Base-by-base conservation (phyloP, 64 coral and sea anemone genomes). In the Actinia equina region DNA sequence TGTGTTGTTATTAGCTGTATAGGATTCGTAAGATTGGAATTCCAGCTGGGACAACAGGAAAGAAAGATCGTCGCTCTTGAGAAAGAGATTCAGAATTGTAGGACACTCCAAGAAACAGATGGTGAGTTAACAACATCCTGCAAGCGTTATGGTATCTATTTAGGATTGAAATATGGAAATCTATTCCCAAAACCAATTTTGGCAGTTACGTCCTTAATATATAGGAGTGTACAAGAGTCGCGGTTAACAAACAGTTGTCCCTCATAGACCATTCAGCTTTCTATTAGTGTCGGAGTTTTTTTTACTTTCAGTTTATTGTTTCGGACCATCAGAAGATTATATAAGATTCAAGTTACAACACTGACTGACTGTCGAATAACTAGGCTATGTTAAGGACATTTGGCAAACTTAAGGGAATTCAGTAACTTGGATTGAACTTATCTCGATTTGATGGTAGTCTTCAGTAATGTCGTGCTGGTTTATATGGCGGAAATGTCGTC, bases 21-120 rank as follows among this genome's bases (percentile, higher is more conserved):
- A 18, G 59, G 79, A 52, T 65, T 89, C 81, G 62, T 89, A 10
- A 59, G 88, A 83, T 9, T 89, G 88, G 88, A 89, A 27, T 63
- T 89, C 57, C 67, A 83, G 81, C 60, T 89, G 44, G 60, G 42
- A 49, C 20, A 52, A 9, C 81, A 65, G 17, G 81, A 83, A 59
- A 59, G 69, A 17, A 83, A 82, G 70, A 67, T 89, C 15, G 37
- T 30, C 18, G n/a, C n/a, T 15, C 52, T 89, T 52, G 57, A 83
- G 80, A 60, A 84, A 83, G 43, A 83, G 17, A 57, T 83, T n/a
- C 78, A 55, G 45, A 83, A 52, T 37, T 89, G 58, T 37, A 81
- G 27, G 44, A 81, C 22, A 49, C 78, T 81, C 78, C 44, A 49
- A 81, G 78, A 18, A 23, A 51, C 42, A 81, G 20, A 19, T 80